Evolutionary conservation across 2,888 invertebrate genomes (phyloP), one percentile per base, ranked within the genome.

Genomic region (Acleris sparsana): DNA sequence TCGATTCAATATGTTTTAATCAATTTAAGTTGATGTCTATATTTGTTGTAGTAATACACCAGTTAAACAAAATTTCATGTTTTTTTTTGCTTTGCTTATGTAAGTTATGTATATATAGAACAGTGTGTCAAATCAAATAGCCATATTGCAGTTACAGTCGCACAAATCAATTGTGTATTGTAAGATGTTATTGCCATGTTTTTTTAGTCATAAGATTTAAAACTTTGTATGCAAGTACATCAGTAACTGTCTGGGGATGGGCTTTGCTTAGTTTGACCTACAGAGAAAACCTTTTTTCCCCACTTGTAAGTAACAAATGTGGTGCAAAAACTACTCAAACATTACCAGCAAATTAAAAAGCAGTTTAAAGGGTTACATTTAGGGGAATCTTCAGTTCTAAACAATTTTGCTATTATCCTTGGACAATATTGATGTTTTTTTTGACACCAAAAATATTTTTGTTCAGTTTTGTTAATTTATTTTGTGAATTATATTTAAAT

Each of bases 121-220:
- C 43, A 46, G 46, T 20, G 53, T 33, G 43, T 52, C 29, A 46
- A 53, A 53, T 52, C 29, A 46, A 53, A 53, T 61, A 55, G 62
- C 58, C 52, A 20, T 51, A 44, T 39, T 6, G 13, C 18, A 51
- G 9, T n/a, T n/a, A 43, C 25, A 60, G n/a, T 49, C 43, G 43
- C 59, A 59, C 53, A 43, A 53, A 29, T 61, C n/a, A 17, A 44
- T 59, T 16, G 33, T 11, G 57, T 49, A 39, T 60, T 60, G 49
- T 55, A 43, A 20, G 43, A 55, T 46, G 51, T 44, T 29, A 17
- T 56, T 66, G 61, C 56, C 57, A 62, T 66, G n/a, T 64, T 59
- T 39, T 48, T 22, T 18, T 46, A 52, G 57, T 63, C 29, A 22
- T 51, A 18, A 57, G 18, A 51, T 25, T 39, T 49, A 48, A 48